Base-by-base conservation (phyloP, 2,888 invertebrate genomes). In the Lysandra bellargus region DNA sequence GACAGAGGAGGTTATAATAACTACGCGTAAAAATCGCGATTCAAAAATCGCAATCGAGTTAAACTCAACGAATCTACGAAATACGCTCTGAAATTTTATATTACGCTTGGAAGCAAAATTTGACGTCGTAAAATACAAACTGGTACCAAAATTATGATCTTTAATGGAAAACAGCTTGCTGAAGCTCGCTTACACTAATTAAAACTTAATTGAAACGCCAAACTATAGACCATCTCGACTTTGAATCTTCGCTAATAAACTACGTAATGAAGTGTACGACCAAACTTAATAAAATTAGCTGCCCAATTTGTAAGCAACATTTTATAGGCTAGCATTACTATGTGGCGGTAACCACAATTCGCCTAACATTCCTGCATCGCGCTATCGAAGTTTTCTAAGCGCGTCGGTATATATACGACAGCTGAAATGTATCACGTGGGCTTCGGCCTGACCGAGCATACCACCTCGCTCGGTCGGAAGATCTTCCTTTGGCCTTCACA, bases 71-170 rank as follows among this genome's bases (percentile, higher is more conserved):
- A 17, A n/a, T 60, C n/a, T 60, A 60, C n/a, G 0, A 60, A 17
- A n/a, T n/a, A 57, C 17, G n/a, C n/a, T 14, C 23, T 64, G 30
- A 64, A 30, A 69, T 33, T 33, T 33, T 69, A 69, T 5, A 33
- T 33, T 30, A 30, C 33, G 33, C 14, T 33, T 33, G 33, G 12
- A 64, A 69, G 69, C 14, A 30, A 30, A 64, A 12, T 64, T 30
- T 87, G 86, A 87, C 44, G 44, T 75, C 9, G 12, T 75, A 75
- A 75, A 75, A 49, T 75, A 75, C 23, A 75, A 75, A 37, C 33
- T 69, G 37, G 69, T 17, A 33, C 14, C 33, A 33, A 37, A 33
- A 37, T 37, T 69, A 37, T 37, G 12, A 30, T 64, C 30, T 33
- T 69, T 37, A 33, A 69, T 69, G 37, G 69, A 69, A 69, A 69